Evolutionary conservation across 2,113 vertebrate species (phyloP), one percentile per base, ranked within the genome.

Genomic region (Podocnemis expansa): DNA sequence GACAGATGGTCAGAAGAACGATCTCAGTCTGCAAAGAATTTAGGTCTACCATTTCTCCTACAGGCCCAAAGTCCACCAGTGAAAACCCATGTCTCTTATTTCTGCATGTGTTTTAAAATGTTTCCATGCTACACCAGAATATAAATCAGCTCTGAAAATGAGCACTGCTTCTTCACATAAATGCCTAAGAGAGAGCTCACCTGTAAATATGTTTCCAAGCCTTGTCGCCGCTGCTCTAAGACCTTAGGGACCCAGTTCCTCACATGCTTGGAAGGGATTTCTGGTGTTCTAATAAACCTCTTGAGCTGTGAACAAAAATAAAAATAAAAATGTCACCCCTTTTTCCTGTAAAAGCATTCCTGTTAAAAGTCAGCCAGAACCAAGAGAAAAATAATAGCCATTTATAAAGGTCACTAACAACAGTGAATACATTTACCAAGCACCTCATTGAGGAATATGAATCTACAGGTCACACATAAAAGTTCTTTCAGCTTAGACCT

Each of bases 171-270:
- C 80, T 85, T n/a, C 24, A 45, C 76, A 70, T 41, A 78, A 1
- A 34, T 2, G 7, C 24, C 21, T 60, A 24, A 90, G 87, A 89
- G 45, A 34, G 24, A 25, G 83, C 96, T 96, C 96, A 99, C 99
- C 99, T 99, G 99, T 88, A 99, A 98, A 89, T 99, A 99, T 41
- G 98, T 95, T 96, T 99, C 99, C 93, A 99, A 98, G 54, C 99
- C 99, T 47, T 99, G 99, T 41, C 99, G 98, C 81, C 99, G 98
- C 92, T 99, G 99, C 92, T 99, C 99, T 96, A 99, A 96, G 29
- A 99, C 99, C 97, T 99, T 99, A 21, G 99, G 99, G 55, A 99
- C 98, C 99, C 99, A 99, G 98, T 99, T 99, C 91, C 99, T 98
- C 13, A 99, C 99, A 1, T 99, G 99, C 92, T 99, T 99, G 49